phyloP scores from a whole-genome alignment of 2,888 invertebrate genomes.

The Tenodera sinensis region DNA sequence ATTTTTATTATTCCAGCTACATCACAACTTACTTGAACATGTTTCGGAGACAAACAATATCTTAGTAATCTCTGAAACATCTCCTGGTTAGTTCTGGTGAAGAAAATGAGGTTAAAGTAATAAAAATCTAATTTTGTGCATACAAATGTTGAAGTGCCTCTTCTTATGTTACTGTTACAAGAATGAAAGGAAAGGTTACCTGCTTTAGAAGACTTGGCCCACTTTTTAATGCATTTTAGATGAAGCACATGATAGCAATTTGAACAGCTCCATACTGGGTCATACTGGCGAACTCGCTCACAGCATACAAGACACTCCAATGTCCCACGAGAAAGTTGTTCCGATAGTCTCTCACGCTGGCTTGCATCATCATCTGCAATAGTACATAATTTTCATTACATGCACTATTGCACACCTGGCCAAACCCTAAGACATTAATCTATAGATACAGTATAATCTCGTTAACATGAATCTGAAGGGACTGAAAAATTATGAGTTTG shows the following conservation, averaged over 20 bases:
- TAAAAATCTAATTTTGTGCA: too few species aligned
- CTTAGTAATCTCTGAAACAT: too few species aligned
- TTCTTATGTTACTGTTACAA: neutral
- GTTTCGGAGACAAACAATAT: too few species aligned
- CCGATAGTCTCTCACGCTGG: conserved; percentile 79
- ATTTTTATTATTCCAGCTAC: too few species aligned
- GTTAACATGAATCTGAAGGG: too few species aligned
- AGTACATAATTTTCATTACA: neutral
- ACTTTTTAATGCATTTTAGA: conserved; percentile 82
- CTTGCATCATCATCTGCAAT: conserved; percentile 53
- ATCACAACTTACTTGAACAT: too few species aligned
- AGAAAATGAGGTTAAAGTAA: too few species aligned
- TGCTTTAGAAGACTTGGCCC: conserved; percentile 81
- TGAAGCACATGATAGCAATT: conserved; percentile 93
- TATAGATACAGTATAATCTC: too few species aligned
- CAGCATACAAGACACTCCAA: conserved; percentile 95
- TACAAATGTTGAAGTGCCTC: too few species aligned
- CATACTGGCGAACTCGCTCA: conserved; percentile 74
- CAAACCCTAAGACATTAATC: too few species aligned
- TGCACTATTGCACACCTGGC: neutral
- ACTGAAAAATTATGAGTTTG: too few species aligned
- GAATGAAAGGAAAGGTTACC: conserved; percentile 42
- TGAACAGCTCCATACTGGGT: conserved; percentile 85
- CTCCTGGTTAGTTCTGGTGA: too few species aligned
- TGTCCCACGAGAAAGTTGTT: conserved; percentile 74